Percentiles rank a stretch among this genome's conserved stretches.
These are phyloP conservation scores for Orientallactaga sibirica DNA, from an alignment of 2,797 vertebrate species.

Conservation along the genomic window DNA sequence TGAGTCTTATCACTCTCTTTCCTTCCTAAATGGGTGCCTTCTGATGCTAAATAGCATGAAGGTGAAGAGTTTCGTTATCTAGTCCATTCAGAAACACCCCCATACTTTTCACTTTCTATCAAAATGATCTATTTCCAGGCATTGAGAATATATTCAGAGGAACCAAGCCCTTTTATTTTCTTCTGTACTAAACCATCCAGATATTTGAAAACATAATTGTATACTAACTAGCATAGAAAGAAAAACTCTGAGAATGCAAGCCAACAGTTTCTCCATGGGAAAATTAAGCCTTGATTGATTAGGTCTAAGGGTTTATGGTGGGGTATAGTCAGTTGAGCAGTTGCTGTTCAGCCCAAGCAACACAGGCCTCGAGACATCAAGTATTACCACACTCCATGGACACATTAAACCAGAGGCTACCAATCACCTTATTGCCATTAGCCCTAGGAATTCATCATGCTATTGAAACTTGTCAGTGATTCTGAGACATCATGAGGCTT, in stretches of 20 bases:
- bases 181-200: not conserved
- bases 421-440: slow-evolving; percentile 70
- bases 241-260: slow-evolving; percentile 33
- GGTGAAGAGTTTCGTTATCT: not conserved
- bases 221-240: slow-evolving; percentile 55
- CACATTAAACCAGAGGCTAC: slow-evolving; percentile 43
- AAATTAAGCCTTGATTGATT: slow-evolving; percentile 49
- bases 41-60: not conserved
- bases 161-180: slow-evolving; percentile 10
- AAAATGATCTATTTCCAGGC: not conserved
- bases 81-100: not conserved
- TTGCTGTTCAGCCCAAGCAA: not conserved
- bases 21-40: not conserved
- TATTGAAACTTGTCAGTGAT: slow-evolving; percentile 68
- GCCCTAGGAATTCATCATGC: slow-evolving; percentile 54
- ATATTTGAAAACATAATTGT: slow-evolving; percentile 63
- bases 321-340: not conserved
- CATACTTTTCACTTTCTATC: not conserved
- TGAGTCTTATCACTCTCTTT: slow-evolving; percentile 1
- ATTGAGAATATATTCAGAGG: not conserved
- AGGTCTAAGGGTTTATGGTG: not conserved
- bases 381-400: not conserved
- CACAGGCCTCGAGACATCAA: not conserved
- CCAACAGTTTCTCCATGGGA: not conserved
- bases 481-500: slow-evolving; percentile 56